Percentiles rank a stretch among this genome's conserved stretches.
phyloP scores from a whole-genome alignment of 2,113 vertebrate species.

The Dicrurus megarhynchus region DNA sequence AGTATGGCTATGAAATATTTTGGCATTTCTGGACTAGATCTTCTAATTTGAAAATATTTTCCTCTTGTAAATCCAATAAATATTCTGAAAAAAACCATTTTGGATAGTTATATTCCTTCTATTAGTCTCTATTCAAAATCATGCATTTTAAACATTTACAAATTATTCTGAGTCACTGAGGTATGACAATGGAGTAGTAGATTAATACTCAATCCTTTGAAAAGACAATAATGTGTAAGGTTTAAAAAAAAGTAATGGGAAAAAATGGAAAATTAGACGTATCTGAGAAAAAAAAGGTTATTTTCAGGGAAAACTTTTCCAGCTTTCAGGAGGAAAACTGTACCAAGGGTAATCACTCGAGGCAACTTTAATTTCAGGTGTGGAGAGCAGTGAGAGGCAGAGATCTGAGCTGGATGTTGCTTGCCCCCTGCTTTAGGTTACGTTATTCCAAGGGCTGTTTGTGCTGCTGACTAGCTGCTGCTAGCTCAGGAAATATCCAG shows the following conservation, averaged over 20 bases:
- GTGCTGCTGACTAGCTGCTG: neutral
- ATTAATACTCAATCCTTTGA: neutral
- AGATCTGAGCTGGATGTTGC: neutral
- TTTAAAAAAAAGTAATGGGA: neutral
- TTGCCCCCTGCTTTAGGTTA: neutral
- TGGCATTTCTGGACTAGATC: neutral
- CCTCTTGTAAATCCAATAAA: neutral
- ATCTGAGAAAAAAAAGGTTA: neutral
- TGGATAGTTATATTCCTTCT: neutral
- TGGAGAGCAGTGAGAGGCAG: neutral
- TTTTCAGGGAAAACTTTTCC: neutral
- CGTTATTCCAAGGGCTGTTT: neutral
- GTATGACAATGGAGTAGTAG: neutral
- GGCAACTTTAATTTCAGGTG: neutral
- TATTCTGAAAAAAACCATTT: neutral
- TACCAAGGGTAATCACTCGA: neutral
- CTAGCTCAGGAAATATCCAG: neutral
- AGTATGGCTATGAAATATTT: neutral
- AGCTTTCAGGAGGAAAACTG: neutral
- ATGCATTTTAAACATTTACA: neutral
- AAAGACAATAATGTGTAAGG: neutral
- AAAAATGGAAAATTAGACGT: neutral
- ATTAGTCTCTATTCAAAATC: neutral
- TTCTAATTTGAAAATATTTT: conserved; percentile 25
- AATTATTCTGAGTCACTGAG: neutral